phyloP scores from a whole-genome alignment of 2,888 invertebrate genomes.

The Doris montereyensis region DNA sequence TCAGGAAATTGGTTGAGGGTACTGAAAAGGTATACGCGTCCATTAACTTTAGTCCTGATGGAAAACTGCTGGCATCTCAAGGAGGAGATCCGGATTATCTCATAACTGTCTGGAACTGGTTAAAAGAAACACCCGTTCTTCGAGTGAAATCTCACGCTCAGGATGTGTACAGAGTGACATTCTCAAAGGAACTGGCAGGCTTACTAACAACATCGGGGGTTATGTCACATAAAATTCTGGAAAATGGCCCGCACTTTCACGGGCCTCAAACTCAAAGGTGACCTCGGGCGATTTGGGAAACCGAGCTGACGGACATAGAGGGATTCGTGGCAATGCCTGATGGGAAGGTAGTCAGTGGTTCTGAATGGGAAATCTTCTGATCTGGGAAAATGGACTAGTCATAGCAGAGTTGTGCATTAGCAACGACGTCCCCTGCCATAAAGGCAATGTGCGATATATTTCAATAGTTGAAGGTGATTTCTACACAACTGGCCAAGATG shows the following conservation, averaged over 20 bases:
- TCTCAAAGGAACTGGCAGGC: slow-evolving; percentile 35
- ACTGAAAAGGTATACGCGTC: slow-evolving; percentile 38
- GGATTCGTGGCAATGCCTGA: slow-evolving; percentile 41
- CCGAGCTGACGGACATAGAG: slow-evolving; percentile 39
- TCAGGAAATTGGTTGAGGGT: slow-evolving; percentile 36
- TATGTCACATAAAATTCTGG: slow-evolving; percentile 46
- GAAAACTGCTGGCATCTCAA: slow-evolving; percentile 37
- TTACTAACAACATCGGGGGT: slow-evolving; percentile 37
- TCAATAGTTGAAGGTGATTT: slow-evolving; percentile 42
- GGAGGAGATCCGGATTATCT: slow-evolving; percentile 42
- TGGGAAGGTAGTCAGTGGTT: slow-evolving; percentile 44
- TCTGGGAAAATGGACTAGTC: slow-evolving; percentile 44
- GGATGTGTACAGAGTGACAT: slow-evolving; percentile 39
- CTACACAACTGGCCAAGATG: slow-evolving; percentile 41
- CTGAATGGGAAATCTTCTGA: slow-evolving; percentile 41
- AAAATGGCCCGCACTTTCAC: slow-evolving; percentile 45
- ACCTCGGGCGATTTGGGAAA: slow-evolving; percentile 41
- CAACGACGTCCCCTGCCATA: slow-evolving; percentile 34
- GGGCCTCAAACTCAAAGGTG: slow-evolving; percentile 43
- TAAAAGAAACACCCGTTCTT: slow-evolving; percentile 37
- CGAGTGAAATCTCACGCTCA: slow-evolving; percentile 40
- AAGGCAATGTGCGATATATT: slow-evolving; percentile 39
- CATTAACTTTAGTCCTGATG: slow-evolving; percentile 35
- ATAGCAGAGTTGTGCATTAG: slow-evolving; percentile 38
- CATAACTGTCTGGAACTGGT: slow-evolving; percentile 45